Evolutionary conservation across 2,113 vertebrate genomes (phyloP).

Genomic region (Plotosus lineatus): DNA sequence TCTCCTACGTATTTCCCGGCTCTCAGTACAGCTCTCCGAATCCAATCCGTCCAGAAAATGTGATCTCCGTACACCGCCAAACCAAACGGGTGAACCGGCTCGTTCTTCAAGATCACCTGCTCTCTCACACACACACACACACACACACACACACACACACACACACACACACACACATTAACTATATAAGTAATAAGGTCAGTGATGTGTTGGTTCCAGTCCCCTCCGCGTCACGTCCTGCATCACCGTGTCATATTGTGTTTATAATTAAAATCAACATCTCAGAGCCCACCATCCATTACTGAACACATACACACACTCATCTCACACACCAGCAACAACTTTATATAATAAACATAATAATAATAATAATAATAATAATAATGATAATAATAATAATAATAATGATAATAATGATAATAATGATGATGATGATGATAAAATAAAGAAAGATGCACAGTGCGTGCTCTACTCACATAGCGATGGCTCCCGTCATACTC

Average conservation of each 20-base stretch:
- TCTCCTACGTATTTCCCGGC: constrained; percentile 93
- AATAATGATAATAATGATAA: not conserved
- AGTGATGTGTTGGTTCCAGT: too few relatives aligned
- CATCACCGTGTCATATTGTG: too few relatives aligned
- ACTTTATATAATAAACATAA: too few relatives aligned
- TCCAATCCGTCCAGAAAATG: constrained; percentile 99
- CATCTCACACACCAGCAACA: too few relatives aligned
- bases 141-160: constrained; percentile 8
- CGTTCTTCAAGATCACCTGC: constrained; percentile 92
- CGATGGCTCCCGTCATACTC: constrained; percentile 91
- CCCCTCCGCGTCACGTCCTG: too few relatives aligned
- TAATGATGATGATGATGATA: not conserved
- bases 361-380: too few relatives aligned
- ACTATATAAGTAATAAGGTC: not conserved
- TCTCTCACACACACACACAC: not conserved
- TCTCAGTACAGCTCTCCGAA: constrained; percentile 89
- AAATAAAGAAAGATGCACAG: not conserved
- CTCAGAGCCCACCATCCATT: too few relatives aligned
- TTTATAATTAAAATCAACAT: too few relatives aligned
- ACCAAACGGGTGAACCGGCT: constrained; percentile 95
- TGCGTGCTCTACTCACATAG: constrained; percentile 77
- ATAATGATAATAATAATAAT: not conserved
- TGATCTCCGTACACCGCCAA: constrained; percentile 92
- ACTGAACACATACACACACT: not conserved
- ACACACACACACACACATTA: constrained; percentile 10